Evolutionary conservation across 2,113 vertebrate genomes (phyloP).

Genomic region (Emberiza fucata): DNA sequence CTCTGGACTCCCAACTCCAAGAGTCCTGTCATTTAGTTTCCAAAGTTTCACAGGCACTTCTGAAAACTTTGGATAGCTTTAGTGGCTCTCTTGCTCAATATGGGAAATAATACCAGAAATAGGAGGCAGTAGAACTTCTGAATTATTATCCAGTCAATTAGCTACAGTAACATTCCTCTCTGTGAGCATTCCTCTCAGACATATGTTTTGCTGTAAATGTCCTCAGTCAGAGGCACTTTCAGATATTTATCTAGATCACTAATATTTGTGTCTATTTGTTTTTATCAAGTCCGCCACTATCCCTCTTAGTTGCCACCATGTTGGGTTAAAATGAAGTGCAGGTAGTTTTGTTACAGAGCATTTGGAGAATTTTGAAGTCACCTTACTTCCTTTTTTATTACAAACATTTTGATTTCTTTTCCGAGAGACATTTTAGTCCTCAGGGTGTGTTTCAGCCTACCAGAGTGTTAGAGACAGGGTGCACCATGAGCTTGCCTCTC

Average conservation of each 20-base stretch:
- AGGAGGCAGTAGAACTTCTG: neutral
- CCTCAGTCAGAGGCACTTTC: neutral
- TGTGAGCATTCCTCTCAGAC: neutral
- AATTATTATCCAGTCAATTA: neutral
- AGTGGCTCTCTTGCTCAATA: neutral
- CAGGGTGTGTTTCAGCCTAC: slow-evolving; percentile 67
- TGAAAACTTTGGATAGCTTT: neutral
- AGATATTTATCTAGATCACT: neutral
- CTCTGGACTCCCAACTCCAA: neutral
- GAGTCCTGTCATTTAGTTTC: neutral
- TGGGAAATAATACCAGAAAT: neutral
- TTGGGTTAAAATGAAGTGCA: neutral
- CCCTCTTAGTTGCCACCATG: no score
- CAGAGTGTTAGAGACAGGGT: slow-evolving; percentile 71
- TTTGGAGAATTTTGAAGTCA: neutral
- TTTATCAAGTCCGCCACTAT: neutral
- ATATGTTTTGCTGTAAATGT: neutral
- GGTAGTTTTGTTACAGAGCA: neutral
- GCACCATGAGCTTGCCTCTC: slow-evolving; percentile 51
- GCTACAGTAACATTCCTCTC: neutral
- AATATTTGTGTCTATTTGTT: neutral
- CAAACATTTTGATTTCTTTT: neutral
- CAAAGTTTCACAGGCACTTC: neutral
- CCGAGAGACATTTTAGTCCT: slow-evolving; percentile 71
- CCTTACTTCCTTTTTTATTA: neutral